Conservation (phyloP, 2,888 invertebrate species). For the Noctua janthina region DNA sequence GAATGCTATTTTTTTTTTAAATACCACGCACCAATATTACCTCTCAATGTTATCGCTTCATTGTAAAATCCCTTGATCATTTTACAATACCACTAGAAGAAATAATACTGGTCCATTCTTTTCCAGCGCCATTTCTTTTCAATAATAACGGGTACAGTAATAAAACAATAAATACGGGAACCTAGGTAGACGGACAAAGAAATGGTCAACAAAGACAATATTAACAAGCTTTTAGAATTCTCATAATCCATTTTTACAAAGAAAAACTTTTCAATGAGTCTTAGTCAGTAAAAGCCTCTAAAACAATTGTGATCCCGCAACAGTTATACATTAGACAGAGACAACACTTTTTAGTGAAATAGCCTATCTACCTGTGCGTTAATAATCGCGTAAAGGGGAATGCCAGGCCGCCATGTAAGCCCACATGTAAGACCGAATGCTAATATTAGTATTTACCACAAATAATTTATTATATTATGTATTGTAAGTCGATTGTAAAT, state of each 20-base stretch:
- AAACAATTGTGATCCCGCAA: background rate
- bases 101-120: background rate
- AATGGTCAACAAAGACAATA: background rate
- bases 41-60: background rate
- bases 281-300: too few species aligned
- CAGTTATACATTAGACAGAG: background rate
- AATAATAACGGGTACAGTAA: background rate
- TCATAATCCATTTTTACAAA: slow-evolving; percentile 3
- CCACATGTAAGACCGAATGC: too few species aligned
- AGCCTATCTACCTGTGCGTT: background rate
- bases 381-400: too few species aligned
- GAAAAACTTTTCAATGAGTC: background rate
- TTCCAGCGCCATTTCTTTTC: background rate
- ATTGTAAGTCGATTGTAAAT: too few species aligned
- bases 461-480: too few species aligned
- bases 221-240: background rate
- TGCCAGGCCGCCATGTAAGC: too few species aligned
- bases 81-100: background rate
- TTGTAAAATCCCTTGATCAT: background rate
- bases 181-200: background rate
- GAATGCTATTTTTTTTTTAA: background rate
- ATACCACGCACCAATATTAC: background rate
- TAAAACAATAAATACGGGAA: background rate
- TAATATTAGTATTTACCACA: too few species aligned
- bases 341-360: background rate